Evolutionary conservation across 2,797 vertebrate genomes (phyloP).

Genomic region (Muraenolepis orangiensis): DNA sequence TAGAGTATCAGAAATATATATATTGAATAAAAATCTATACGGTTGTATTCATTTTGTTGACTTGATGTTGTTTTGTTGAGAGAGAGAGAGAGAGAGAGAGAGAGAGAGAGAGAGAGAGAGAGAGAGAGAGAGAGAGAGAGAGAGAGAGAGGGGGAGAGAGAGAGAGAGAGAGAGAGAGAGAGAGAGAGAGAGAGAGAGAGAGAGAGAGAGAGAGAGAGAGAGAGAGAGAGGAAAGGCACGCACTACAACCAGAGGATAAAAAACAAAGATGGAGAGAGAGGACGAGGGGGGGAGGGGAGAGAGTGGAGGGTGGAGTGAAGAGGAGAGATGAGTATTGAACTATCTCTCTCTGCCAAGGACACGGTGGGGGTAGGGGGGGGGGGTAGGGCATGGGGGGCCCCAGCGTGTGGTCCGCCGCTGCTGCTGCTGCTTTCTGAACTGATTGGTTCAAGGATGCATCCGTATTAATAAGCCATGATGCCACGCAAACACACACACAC

Average conservation of each 20-base stretch:
- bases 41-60: too few species aligned
- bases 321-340: constrained; percentile 32
- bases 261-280: neutral
- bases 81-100: too few species aligned
- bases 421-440: constrained; percentile 37
- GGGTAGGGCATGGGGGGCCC: too few species aligned
- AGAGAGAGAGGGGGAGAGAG: too few species aligned
- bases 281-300: neutral
- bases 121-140: too few species aligned
- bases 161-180: too few species aligned
- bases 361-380: constrained; percentile 35
- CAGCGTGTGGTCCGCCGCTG: constrained; percentile 44
- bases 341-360: constrained; percentile 39
- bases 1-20: too few species aligned
- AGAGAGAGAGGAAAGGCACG: constrained; percentile 10
- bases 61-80: too few species aligned
- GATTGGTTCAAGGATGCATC: constrained; percentile 53
- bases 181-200: too few species aligned
- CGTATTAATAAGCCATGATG: constrained; percentile 54
- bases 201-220: too few species aligned
- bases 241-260: neutral
- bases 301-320: constrained; percentile 11
- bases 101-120: too few species aligned
- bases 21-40: too few species aligned
- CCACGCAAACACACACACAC: constrained; percentile 19